Percentiles rank a stretch among this genome's conserved stretches.
Conservation (phyloP, 1,140 invertebrate species). For the Mamestra configurata region DNA sequence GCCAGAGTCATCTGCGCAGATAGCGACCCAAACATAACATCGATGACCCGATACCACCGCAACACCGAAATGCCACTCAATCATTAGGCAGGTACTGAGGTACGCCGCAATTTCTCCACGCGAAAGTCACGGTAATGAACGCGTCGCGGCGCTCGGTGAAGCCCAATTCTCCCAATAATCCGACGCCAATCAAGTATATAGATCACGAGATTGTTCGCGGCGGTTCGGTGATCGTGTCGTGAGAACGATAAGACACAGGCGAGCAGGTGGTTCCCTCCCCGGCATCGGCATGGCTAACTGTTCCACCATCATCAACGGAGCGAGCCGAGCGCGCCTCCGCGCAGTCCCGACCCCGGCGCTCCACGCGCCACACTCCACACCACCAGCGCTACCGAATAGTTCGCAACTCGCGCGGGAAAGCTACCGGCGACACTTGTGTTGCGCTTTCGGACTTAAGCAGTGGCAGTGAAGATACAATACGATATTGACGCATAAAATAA, state of each 20-base stretch:
- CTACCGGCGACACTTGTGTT: conserved; percentile 39
- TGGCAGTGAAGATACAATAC: conserved; percentile 59
- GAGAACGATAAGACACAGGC: conserved; percentile 77
- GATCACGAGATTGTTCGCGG: conserved; percentile 80
- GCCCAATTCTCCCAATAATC: conserved; percentile 78
- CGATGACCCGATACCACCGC: conserved; percentile 68
- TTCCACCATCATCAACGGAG: conserved; percentile 73
- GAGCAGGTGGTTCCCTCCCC: conserved; percentile 81
- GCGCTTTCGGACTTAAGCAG: conserved; percentile 45
- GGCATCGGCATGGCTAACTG: conserved; percentile 70
- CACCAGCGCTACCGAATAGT: conserved; percentile 45
- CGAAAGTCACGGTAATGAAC: conserved; percentile 76
- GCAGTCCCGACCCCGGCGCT: conserved; percentile 77
- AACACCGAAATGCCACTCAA: conserved; percentile 73
- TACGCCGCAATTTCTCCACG: conserved; percentile 73
- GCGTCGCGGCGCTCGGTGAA: conserved; percentile 66
- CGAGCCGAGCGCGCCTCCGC: conserved; percentile 66
- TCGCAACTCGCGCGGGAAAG: conserved; percentile 61
- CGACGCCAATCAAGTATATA: conserved; percentile 84
- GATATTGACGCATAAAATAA: conserved; percentile 8
- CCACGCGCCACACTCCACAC: conserved; percentile 68
- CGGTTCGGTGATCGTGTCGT: conserved; percentile 77
- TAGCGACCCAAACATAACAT: conserved; percentile 73
- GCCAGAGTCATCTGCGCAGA: conserved; percentile 60
- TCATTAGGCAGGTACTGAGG: conserved; percentile 52